A percentile compares a stretch with the other conserved stretches of the same genome.
These are phyloP conservation scores for Xenopus laevis DNA, from an alignment of 2,113 vertebrate genomes.

Conservation along the genomic window DNA sequence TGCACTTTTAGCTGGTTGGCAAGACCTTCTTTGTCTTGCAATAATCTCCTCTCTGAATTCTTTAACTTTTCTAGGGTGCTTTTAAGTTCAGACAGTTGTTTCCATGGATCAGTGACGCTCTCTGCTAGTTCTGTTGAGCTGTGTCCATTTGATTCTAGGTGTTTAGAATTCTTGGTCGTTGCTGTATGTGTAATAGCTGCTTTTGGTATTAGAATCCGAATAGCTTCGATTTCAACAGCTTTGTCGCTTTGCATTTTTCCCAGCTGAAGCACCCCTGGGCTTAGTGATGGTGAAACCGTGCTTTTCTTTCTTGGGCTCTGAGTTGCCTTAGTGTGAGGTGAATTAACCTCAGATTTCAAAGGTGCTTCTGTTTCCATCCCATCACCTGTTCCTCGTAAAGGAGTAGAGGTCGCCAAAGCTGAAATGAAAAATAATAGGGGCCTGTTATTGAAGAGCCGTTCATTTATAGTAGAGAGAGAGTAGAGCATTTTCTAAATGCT, in stretches of 20 bases:
- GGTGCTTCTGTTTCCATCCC: constrained; percentile 92
- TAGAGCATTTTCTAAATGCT: too few species aligned
- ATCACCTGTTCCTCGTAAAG: constrained; percentile 85
- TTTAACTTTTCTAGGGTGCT: constrained; percentile 77
- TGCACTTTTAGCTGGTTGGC: constrained; percentile 89
- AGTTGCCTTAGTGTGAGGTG: constrained; percentile 48
- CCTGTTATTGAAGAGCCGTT: too few species aligned
- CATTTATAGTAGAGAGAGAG: too few species aligned
- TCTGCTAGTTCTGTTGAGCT: constrained; percentile 68
- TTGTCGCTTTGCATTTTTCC: constrained; percentile 77
- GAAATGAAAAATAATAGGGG: neutral
- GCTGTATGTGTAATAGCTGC: constrained; percentile 77
- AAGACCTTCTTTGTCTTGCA: constrained; percentile 96
- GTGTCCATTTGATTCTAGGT: constrained; percentile 51
- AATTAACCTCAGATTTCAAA: constrained; percentile 59
- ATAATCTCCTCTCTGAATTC: constrained; percentile 83
- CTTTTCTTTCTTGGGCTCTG: constrained; percentile 63
- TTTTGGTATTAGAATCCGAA: constrained; percentile 87
- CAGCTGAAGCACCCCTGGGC: constrained; percentile 83
- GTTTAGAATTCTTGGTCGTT: constrained; percentile 63
- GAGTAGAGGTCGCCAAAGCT: constrained; percentile 57
- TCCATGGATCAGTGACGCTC: constrained; percentile 62
- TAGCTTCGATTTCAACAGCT: constrained; percentile 84
- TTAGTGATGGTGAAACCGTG: constrained; percentile 51
- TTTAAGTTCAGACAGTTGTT: constrained; percentile 74